Evolutionary conservation across 2,888 invertebrate species (phyloP), one percentile per base, ranked within the genome.

Genomic region (Lathronympha strigana): DNA sequence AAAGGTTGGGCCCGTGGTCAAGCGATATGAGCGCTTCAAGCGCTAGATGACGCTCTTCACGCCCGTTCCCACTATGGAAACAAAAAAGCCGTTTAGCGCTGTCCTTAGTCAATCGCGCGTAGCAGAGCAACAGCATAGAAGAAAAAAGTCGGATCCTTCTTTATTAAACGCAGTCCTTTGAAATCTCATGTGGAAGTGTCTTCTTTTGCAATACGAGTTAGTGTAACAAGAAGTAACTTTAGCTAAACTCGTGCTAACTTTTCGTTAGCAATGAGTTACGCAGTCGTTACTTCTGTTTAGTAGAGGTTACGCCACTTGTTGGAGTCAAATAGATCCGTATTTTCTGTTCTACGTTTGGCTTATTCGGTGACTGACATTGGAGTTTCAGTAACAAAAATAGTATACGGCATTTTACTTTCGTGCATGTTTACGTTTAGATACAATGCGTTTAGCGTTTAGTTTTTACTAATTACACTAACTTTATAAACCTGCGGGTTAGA

Each of bases 1-100:
- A 19, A 64, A 87, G 88, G 88, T 84, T 87, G 82, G 87, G 87
- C 82, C 80, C 79, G 84, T 86, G 80, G 84, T 86, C 87, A 80
- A 81, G 76, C 76, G 81, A 76, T 77, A 79, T 75, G 73, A 79
- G 67, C 72, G 71, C 76, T 60, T 60, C 51, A 36, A 58, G 58
- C 17, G 13, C 40, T 38, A 43, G 33, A 33, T 43, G 57, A 31
- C 45, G 43, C 58, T 64, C 45, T 53, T 36, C 61, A 49, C 57
- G 61, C 49, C 23, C 19, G 40, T 51, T 58, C 58, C 43, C 23
- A 40, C 40, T 31, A 53, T 45, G 33, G 31, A 36, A 36, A 68
- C 71, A 74, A 79, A 78, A 79, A 79, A 80, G 72, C 73, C 68
- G 75, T 78, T 78, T 74, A 74, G 70, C 74, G 71, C 68, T 69